Conservation (phyloP, 2,113 vertebrate species). For the Argyrosomus japonicus region DNA sequence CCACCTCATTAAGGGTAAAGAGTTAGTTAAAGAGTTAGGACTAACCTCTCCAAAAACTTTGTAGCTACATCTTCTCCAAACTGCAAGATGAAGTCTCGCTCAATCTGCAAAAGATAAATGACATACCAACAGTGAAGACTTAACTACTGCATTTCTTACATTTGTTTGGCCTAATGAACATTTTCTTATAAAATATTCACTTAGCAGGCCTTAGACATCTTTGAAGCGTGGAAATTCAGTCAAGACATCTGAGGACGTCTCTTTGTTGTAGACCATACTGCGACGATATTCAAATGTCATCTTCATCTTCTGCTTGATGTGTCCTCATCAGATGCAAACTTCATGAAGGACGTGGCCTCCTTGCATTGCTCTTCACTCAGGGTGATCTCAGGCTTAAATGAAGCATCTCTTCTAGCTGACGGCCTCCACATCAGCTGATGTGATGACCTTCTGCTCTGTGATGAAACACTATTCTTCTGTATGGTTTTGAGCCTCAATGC, state of each 20-base stretch:
- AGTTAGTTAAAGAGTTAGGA: too few species aligned
- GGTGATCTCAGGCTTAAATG: too few species aligned
- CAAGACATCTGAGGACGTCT: not conserved
- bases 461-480: not conserved
- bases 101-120: constrained; percentile 4
- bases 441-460: not conserved
- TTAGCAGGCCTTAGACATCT: constrained; percentile 15
- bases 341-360: constrained; percentile 13
- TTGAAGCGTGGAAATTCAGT: constrained; percentile 11
- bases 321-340: constrained; percentile 1
- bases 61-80: constrained; percentile 31
- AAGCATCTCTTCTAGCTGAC: not conserved
- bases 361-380: constrained; percentile 9
- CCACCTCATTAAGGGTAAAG: too few species aligned
- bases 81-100: constrained; percentile 11
- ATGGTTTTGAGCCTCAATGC: constrained; percentile 18
- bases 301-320: constrained; percentile 25
- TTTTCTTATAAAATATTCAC: not conserved
- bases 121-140: not conserved
- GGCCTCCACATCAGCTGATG: not conserved
- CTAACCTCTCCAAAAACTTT: constrained; percentile 18
- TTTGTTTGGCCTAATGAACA: too few species aligned
- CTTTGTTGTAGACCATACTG: not conserved
- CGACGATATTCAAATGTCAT: constrained; percentile 9
- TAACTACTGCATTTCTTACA: too few species aligned